A percentile compares a stretch with the other conserved stretches of the same genome.
phyloP scores from a whole-genome alignment of 2,888 invertebrate genomes.

The Volucella inanis region DNA sequence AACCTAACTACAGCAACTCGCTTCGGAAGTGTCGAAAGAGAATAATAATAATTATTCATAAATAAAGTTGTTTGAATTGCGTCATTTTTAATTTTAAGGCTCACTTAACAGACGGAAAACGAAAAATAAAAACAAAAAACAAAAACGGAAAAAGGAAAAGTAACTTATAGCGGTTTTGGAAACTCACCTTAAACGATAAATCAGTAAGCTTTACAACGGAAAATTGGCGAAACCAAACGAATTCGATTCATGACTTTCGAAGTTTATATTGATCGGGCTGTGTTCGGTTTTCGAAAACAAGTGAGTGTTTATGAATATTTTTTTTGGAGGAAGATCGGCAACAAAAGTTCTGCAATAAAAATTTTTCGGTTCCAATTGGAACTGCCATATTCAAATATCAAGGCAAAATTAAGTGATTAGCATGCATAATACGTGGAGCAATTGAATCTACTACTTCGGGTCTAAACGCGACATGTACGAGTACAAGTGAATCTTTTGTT shows the following conservation, averaged over 20 bases:
- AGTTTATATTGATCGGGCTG: constrained; percentile 1
- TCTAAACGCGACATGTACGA: constrained; percentile 40
- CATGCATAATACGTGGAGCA: constrained; percentile 52
- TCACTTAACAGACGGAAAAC: constrained; percentile 35
- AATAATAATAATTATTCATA: constrained; percentile 59
- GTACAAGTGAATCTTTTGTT: constrained; percentile 33
- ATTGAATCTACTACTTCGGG: constrained; percentile 33
- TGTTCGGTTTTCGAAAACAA: constrained; percentile 34
- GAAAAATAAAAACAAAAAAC: neutral
- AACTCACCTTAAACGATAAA: neutral
- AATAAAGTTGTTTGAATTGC: constrained; percentile 46
- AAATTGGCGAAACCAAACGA: constrained; percentile 9
- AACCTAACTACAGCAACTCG: constrained; percentile 15
- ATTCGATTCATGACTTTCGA: constrained; percentile 53
- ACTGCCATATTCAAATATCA: constrained; percentile 47
- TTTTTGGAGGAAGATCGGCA: neutral
- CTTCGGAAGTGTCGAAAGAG: constrained; percentile 50
- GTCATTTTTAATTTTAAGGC: constrained; percentile 68
- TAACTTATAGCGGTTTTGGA: no score
- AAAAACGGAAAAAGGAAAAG: neutral
- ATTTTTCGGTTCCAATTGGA: constrained; percentile 34
- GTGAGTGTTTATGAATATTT: constrained; percentile 11
- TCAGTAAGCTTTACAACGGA: neutral
- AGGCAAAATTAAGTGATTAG: constrained; percentile 53
- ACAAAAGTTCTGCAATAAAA: constrained; percentile 31